These are phyloP conservation scores for Proteles cristata DNA, from an alignment of 2,113 vertebrate species.

Conservation along the genomic window DNA sequence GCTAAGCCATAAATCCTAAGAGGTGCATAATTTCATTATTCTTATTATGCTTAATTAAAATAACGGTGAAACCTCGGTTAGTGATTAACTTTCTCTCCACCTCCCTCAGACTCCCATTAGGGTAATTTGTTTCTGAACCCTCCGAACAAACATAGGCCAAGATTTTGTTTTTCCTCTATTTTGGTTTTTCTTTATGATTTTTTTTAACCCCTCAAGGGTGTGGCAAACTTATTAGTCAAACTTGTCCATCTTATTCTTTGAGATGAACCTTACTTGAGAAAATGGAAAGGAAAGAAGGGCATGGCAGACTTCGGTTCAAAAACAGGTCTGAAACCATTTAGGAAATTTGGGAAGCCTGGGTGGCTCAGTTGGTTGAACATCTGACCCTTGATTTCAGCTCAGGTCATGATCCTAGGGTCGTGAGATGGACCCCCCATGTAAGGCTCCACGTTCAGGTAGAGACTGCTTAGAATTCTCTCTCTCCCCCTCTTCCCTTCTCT, in stretches of 20 bases:
- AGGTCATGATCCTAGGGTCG: too few species aligned
- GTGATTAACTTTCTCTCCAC: constrained; percentile 36
- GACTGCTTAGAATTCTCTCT: too few species aligned
- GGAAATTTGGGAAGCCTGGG: neutral
- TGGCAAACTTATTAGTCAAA: neutral
- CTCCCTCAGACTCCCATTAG: neutral
- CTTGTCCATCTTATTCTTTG: neutral
- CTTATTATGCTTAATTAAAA: constrained; percentile 60
- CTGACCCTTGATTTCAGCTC: too few species aligned
- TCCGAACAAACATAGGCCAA: neutral
- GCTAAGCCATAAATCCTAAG: constrained; percentile 17
- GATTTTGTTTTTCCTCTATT: neutral
- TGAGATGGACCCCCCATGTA: too few species aligned
- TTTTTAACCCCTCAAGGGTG: neutral
- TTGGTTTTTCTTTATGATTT: neutral
- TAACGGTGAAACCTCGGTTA: constrained; percentile 11
- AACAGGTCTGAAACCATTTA: neutral
- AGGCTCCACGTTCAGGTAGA: too few species aligned
- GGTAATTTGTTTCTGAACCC: constrained; percentile 30
- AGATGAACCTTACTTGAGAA: neutral
- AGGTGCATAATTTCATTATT: constrained; percentile 38
- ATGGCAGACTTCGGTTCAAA: neutral
- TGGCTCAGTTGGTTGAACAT: too few species aligned
- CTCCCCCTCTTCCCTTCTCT: too few species aligned
- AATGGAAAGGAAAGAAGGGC: neutral